Percentiles rank a stretch among this genome's conserved stretches.
phyloP scores from a whole-genome alignment of 2,797 vertebrate genomes.

The Erethizon dorsatum region DNA sequence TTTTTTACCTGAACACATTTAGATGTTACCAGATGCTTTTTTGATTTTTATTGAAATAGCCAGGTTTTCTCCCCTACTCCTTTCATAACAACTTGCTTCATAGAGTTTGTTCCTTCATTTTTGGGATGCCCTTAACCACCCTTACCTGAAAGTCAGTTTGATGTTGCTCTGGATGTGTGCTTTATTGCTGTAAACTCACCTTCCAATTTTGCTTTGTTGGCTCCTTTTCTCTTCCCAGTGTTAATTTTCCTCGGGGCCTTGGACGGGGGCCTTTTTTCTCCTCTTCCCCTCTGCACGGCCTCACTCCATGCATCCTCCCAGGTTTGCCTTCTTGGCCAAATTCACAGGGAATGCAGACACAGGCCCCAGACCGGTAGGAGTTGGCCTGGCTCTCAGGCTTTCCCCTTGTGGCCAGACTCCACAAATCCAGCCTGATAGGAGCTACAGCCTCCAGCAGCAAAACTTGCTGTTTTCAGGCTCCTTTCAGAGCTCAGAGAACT shows the following conservation, averaged over 20 bases:
- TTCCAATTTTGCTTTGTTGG: background rate
- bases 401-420: background rate
- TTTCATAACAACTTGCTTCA: background rate
- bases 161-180: background rate
- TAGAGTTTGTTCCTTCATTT: background rate
- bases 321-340: background rate
- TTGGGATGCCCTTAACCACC: background rate
- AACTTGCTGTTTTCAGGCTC: background rate
- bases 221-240: background rate
- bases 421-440: background rate
- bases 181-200: background rate
- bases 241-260: background rate
- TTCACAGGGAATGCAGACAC: background rate
- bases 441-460: background rate
- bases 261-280: background rate
- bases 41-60: background rate
- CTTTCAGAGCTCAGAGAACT: background rate
- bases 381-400: background rate
- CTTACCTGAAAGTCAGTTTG: conserved; percentile 10
- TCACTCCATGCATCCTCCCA: background rate
- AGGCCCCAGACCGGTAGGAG: background rate
- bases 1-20: background rate
- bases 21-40: background rate
- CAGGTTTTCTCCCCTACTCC: background rate
- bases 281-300: background rate